Evolutionary conservation across 2,888 invertebrate species (phyloP).

Genomic region (Scaptomyza caliginosa): DNA sequence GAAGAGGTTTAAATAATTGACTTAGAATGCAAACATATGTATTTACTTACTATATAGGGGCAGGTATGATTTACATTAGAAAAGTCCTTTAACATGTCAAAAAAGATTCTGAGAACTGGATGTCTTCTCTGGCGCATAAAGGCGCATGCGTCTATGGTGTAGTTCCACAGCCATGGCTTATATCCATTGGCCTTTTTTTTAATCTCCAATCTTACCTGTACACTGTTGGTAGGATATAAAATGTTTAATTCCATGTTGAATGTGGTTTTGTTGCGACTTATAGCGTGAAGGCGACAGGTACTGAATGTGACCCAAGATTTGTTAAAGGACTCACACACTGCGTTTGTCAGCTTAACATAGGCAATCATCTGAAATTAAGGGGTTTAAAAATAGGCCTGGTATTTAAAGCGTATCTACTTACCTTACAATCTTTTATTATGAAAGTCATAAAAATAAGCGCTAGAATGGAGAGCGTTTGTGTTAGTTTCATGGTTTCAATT

Average conservation of each 20-base stretch:
- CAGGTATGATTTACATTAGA: slow-evolving; percentile 10
- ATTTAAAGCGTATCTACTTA: background rate
- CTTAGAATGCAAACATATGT: too few relatives aligned
- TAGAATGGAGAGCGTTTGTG: background rate
- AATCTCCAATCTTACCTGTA: slow-evolving; percentile 1
- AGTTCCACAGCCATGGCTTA: slow-evolving; percentile 30
- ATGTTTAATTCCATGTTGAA: background rate
- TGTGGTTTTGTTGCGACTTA: slow-evolving; percentile 21
- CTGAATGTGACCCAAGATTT: slow-evolving; percentile 19
- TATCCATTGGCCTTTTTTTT: slow-evolving; percentile 31
- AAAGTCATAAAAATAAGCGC: background rate
- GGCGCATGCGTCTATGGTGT: slow-evolving; percentile 16
- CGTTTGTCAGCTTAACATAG: slow-evolving; percentile 39
- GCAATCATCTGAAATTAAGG: slow-evolving; percentile 1
- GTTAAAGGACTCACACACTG: slow-evolving; percentile 25
- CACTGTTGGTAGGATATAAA: background rate
- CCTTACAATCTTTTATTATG: background rate
- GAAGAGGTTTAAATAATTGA: background rate
- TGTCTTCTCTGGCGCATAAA: slow-evolving; percentile 9
- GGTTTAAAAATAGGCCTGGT: background rate
- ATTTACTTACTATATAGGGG: slow-evolving; percentile 13
- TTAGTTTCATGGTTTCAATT: background rate
- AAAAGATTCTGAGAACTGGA: slow-evolving; percentile 9
- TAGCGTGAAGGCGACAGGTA: slow-evolving; percentile 29
- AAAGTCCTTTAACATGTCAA: background rate